A percentile compares a stretch with the other conserved stretches of the same genome.
Evolutionary conservation across 2,113 vertebrate genomes (phyloP).

Genomic region (Bothrops jararaca): DNA sequence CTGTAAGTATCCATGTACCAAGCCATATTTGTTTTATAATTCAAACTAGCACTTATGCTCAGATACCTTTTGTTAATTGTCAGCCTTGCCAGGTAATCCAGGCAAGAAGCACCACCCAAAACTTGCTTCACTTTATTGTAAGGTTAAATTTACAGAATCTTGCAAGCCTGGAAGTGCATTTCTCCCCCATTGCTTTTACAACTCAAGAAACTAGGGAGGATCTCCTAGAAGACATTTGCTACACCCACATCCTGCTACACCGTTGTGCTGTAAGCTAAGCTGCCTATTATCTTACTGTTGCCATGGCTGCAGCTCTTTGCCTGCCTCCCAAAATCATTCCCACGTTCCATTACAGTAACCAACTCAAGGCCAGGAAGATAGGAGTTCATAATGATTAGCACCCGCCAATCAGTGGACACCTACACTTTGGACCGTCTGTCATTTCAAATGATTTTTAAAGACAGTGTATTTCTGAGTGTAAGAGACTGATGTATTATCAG

Average conservation of each 20-base stretch:
- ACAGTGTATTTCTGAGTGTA: not conserved
- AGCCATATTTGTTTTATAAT: not conserved
- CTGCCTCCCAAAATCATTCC: not conserved
- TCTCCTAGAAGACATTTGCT: not conserved
- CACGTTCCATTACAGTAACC: not conserved
- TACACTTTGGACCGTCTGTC: not conserved
- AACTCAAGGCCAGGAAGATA: not conserved
- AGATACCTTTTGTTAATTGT: not conserved
- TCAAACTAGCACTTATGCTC: not conserved
- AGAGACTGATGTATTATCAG: not conserved
- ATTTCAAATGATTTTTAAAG: not conserved
- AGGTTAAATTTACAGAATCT: not conserved
- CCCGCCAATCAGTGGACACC: not conserved
- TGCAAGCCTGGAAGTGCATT: not conserved
- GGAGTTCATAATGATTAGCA: not conserved
- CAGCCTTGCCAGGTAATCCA: not conserved
- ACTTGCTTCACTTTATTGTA: not conserved
- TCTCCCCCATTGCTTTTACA: not conserved
- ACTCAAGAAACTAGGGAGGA: not conserved
- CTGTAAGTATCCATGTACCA: not conserved
- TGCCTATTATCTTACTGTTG: not conserved
- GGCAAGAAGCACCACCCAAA: not conserved
- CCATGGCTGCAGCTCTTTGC: not conserved
- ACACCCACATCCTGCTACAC: not conserved
- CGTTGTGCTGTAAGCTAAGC: not conserved